Conservation (phyloP, 1,140 invertebrate genomes). For the Lasioglossum albipes region DNA sequence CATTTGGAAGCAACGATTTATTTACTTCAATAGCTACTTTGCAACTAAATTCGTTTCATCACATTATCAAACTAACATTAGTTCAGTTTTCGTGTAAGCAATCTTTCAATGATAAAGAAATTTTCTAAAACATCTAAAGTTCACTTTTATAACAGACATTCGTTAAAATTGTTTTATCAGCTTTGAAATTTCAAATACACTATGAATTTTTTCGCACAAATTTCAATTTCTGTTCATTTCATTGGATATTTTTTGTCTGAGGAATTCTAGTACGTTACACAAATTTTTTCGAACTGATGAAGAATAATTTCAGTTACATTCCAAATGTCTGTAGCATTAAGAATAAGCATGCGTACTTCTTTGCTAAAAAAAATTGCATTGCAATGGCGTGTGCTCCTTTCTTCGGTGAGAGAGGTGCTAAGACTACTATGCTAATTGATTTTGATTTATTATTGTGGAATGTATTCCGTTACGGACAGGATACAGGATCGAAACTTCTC, state of each 20-base stretch:
- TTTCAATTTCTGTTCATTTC: not conserved
- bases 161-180: too few relatives aligned
- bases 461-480: not conserved
- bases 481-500: not conserved
- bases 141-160: too few relatives aligned
- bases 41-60: not conserved
- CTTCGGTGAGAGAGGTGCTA: conserved; percentile 25
- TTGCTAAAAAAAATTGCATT: conserved; percentile 73
- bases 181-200: not conserved
- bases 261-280: too few relatives aligned
- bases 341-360: conserved; percentile 26
- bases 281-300: not conserved
- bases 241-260: not conserved
- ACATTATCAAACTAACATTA: not conserved
- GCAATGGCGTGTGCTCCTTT: conserved; percentile 65
- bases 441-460: conserved; percentile 34
- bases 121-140: not conserved
- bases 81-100: not conserved
- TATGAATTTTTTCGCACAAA: too few relatives aligned
- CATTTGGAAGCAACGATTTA: conserved; percentile 19
- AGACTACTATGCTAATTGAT: conserved; percentile 9
- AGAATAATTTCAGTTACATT: not conserved
- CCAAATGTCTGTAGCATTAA: conserved; percentile 25
- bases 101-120: not conserved
- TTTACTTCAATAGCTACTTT: not conserved